These are phyloP conservation scores for Aplochiton taeniatus DNA, from an alignment of 2,797 vertebrate species.

Conservation along the genomic window DNA sequence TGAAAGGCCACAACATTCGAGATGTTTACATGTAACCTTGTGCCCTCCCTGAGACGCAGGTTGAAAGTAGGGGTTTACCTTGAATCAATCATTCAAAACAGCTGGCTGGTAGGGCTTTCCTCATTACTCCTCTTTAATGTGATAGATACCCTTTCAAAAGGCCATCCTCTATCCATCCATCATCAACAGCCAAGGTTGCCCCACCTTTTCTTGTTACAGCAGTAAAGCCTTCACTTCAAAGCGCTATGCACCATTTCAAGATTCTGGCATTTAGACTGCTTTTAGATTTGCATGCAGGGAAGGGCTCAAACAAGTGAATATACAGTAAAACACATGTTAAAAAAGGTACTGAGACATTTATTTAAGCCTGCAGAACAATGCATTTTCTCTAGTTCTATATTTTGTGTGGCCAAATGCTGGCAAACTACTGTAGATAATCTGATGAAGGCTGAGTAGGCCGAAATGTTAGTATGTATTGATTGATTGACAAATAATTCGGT, in stretches of 20 bases:
- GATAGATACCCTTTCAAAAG: conserved; percentile 81
- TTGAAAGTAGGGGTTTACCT: conserved; percentile 48
- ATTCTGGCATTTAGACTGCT: no score
- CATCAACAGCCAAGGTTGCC: conserved; percentile 69
- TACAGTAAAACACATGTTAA: no score
- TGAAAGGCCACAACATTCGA: conserved; percentile 19
- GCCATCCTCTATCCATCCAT: conserved; percentile 74
- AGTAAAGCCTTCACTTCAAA: conserved; percentile 58
- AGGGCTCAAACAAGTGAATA: no score
- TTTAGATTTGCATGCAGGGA: no score
- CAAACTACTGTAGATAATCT: no score
- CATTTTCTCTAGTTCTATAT: no score
- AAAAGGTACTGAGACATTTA: no score
- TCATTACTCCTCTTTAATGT: conserved; percentile 81
- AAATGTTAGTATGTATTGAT: no score
- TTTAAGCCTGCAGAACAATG: no score
- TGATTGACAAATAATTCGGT: no score
- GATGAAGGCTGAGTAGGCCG: no score
- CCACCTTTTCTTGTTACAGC: conserved; percentile 68
- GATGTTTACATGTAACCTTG: conserved; percentile 8
- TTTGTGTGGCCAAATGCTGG: no score
- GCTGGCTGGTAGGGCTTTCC: conserved; percentile 67
- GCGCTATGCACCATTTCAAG: conserved; percentile 40
- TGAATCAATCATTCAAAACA: conserved; percentile 72
- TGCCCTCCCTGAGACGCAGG: conserved; percentile 33